Conservation (phyloP, 2,113 vertebrate species). For the Opisthocomus hoazin region DNA sequence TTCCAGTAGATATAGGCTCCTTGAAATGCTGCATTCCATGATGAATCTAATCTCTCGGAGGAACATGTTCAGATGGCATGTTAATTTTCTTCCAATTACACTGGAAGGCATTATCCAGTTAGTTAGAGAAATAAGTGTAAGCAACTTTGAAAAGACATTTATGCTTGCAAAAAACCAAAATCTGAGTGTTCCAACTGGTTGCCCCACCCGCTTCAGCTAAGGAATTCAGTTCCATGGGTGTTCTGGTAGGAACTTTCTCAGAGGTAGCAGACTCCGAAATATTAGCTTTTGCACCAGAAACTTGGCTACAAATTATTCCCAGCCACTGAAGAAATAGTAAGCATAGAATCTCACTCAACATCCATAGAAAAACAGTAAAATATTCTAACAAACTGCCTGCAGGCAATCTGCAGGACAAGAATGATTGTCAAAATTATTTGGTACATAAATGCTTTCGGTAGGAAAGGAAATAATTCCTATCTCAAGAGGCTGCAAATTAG, state of each 20-base stretch:
- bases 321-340: background rate
- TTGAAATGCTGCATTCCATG: background rate
- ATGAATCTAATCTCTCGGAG: background rate
- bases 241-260: background rate
- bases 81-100: background rate
- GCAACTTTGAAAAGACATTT: background rate
- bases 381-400: background rate
- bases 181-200: background rate
- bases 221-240: background rate
- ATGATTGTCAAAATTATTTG: background rate
- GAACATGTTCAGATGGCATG: background rate
- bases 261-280: background rate
- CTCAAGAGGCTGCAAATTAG: background rate
- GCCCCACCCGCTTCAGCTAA: background rate
- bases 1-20: background rate
- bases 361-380: background rate
- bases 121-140: background rate
- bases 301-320: background rate
- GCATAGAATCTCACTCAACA: background rate
- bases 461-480: background rate
- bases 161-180: background rate
- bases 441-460: background rate
- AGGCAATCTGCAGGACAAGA: background rate
- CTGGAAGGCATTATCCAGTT: background rate
- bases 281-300: background rate